Conservation (phyloP, 2,797 vertebrate species). For the Coregonus sp. region DNA sequence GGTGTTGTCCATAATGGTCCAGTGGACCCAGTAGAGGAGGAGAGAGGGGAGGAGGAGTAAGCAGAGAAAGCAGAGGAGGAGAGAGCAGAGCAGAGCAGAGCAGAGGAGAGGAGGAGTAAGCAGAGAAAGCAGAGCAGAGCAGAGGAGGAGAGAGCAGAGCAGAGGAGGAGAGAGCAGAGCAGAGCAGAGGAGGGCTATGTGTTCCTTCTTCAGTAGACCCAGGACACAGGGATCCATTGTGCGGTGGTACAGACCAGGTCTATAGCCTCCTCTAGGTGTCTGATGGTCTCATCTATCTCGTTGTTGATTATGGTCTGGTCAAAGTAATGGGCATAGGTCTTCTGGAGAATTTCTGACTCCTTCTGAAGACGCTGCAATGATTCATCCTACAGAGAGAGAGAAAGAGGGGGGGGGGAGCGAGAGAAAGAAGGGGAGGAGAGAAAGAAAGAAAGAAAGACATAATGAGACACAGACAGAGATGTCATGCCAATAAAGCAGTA, state of each 20-base stretch:
- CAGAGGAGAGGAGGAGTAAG: conserved; percentile 6
- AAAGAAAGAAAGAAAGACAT: conserved; percentile 4
- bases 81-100: conserved; percentile 46
- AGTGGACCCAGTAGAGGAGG: conserved; percentile 35
- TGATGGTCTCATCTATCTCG: conserved; percentile 98
- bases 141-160: conserved; percentile 62
- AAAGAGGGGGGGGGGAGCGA: not conserved
- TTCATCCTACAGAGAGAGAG: conserved; percentile 62
- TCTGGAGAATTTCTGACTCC: conserved; percentile 97
- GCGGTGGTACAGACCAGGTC: conserved; percentile 92
- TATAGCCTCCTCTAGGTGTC: conserved; percentile 96
- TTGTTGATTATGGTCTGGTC: conserved; percentile 99
- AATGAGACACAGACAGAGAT: not conserved
- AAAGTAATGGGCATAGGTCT: conserved; percentile 98
- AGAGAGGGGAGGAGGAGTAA: conserved; percentile 6
- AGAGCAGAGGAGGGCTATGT: conserved; percentile 32
- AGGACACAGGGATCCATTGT: conserved; percentile 98
- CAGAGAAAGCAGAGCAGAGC: not conserved
- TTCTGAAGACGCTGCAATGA: conserved; percentile 98
- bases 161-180: conserved; percentile 63
- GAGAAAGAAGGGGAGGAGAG: conserved; percentile 49
- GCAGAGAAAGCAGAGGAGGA: conserved; percentile 59
- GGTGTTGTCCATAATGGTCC: conserved; percentile 51
- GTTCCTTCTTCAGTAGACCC: conserved; percentile 89
- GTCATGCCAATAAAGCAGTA: conserved; percentile 10